Base-by-base conservation (phyloP, 2,888 invertebrate species). In the Rhimphoctona megacephalus region DNA sequence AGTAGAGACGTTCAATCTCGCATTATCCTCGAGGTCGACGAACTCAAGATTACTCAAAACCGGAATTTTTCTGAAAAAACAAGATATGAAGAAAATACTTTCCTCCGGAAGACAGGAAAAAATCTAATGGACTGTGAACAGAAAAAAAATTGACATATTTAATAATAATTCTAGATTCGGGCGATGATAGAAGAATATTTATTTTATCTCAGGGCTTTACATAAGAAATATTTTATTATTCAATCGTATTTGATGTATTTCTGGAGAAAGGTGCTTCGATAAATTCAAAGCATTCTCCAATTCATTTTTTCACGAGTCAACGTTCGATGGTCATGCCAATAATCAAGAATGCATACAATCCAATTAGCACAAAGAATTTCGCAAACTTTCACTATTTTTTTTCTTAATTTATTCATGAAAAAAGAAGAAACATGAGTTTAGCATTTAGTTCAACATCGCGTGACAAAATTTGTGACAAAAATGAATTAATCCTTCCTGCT, bases 361-460 rank as follows among this genome's bases (percentile, higher is more conserved):
- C 36, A 11, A 39, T 69, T 25, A 73, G n/a, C 43, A 25, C 43
- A 52, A 46, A 74, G n/a, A 57, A 61, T 79, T 39, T 33, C 54
- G 52, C 54, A 6, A 46, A 76, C 74, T 79, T 85, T 85, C 82
- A 85, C 82, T 82, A 39, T 81, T 85, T 77, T 54, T 79, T 61
- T 82, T 79, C 19, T 25, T 25, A 74, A 33, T 77, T 66, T 57
- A 57, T 54, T 25, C 67, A 22, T 9, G 57, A 30, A 43, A 57
- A 61, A 19, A 17, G 30, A 74, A 61, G 43, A 19, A 36, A 74
- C 19, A 8, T 4, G 39, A 43, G 1, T 22, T 9, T 3, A n/a
- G 36, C 52, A 3, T 14, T 52, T 3, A 19, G 11, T 36, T 33
- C 14, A 39, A 57, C 14, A 36, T 83, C 61, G 66, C 61, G 73